phyloP scores from a whole-genome alignment of 2,797 vertebrate species.

The Gila robusta region DNA sequence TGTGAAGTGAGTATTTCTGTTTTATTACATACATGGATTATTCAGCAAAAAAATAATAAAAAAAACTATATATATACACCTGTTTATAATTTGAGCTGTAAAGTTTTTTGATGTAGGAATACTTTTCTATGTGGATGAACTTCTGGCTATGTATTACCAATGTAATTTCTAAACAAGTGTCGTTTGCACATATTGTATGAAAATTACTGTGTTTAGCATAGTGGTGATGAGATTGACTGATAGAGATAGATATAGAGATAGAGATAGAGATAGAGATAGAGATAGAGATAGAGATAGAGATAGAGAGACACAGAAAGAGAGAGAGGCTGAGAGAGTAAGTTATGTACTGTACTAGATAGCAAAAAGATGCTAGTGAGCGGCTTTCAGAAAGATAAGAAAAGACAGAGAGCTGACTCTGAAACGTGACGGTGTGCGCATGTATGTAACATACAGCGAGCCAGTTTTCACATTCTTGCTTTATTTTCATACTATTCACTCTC shows the following conservation, averaged over 20 bases:
- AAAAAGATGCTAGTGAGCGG: neutral
- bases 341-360: neutral
- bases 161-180: neutral
- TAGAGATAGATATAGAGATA: neutral
- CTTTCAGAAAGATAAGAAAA: conserved; percentile 30
- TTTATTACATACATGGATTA: neutral
- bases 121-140: neutral
- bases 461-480: conserved; percentile 52
- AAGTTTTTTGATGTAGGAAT: neutral
- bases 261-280: neutral
- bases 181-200: conserved; percentile 6
- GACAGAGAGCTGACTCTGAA: conserved; percentile 33
- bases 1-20: neutral
- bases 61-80: too few relatives aligned
- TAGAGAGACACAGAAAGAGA: neutral
- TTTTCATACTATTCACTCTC: conserved; percentile 53
- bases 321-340: neutral
- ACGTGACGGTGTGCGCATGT: conserved; percentile 26
- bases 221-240: neutral
- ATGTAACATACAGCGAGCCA: conserved; percentile 41
- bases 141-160: neutral
- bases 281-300: neutral
- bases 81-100: conserved; percentile 8
- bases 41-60: conserved; percentile 6
- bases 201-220: neutral